A percentile compares a stretch with the other conserved stretches of the same genome.
Evolutionary conservation across 2,113 vertebrate species (phyloP).

Genomic region (Cariama cristata): DNA sequence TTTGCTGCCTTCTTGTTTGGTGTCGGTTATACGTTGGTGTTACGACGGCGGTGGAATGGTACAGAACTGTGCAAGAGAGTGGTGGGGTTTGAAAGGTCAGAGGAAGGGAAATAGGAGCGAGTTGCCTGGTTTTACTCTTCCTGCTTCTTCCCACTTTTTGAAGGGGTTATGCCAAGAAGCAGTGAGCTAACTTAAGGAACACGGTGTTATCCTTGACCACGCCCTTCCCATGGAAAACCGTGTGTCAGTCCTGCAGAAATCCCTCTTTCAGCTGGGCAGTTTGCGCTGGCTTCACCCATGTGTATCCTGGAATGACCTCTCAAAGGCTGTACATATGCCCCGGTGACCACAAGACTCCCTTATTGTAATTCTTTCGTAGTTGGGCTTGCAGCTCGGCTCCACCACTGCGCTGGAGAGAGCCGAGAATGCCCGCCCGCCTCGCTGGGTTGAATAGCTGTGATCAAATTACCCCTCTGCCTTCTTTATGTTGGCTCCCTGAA

Average conservation of each 20-base stretch:
- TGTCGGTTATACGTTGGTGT: neutral
- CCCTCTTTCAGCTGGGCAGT: neutral
- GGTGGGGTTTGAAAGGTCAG: neutral
- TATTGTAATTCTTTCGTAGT: neutral
- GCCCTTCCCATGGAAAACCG: neutral
- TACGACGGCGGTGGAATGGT: neutral
- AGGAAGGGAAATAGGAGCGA: neutral
- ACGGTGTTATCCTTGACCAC: neutral
- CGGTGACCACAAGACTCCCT: neutral
- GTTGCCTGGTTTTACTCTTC: neutral
- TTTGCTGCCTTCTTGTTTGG: neutral
- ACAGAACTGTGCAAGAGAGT: neutral
- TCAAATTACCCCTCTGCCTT: neutral
- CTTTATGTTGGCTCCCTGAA: neutral
- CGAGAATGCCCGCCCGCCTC: neutral
- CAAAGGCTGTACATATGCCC: neutral
- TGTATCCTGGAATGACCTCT: slow-evolving; percentile 21
- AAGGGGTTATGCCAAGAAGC: neutral
- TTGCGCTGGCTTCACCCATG: neutral
- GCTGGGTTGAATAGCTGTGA: neutral
- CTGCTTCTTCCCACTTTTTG: neutral
- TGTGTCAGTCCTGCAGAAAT: neutral
- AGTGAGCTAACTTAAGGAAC: neutral
- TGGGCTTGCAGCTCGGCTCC: neutral
- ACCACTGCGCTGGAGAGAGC: neutral